Percentiles rank a stretch among this genome's conserved stretches.
These are phyloP conservation scores for Crenuchus spilurus DNA, from an alignment of 2,797 vertebrate species.

Conservation along the genomic window DNA sequence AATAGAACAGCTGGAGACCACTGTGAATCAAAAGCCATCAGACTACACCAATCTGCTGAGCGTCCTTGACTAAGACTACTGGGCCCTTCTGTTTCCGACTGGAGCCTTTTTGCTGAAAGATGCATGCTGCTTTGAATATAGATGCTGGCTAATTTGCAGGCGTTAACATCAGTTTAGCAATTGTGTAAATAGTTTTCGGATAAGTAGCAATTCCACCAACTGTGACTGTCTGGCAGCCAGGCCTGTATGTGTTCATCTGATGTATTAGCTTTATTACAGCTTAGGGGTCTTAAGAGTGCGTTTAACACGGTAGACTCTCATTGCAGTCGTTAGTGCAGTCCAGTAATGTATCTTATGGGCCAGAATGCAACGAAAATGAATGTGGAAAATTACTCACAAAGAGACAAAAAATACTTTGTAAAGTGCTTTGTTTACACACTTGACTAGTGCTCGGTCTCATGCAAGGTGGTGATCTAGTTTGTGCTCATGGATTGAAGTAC, in stretches of 20 bases:
- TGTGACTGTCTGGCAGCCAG: neutral
- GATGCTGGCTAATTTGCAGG: neutral
- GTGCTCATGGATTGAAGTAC: too few relatives aligned
- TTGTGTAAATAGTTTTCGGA: neutral
- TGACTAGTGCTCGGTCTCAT: too few relatives aligned
- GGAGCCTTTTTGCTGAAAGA: conserved; percentile 8
- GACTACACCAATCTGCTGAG: conserved; percentile 7
- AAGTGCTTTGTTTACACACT: too few relatives aligned
- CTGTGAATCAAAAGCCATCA: conserved; percentile 39
- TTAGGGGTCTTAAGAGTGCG: neutral
- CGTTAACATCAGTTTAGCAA: neutral
- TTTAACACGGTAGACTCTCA: neutral
- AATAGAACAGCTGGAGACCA: conserved; percentile 38
- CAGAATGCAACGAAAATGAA: too few relatives aligned
- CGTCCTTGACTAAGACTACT: conserved; percentile 25
- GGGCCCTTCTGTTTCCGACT: conserved; percentile 23
- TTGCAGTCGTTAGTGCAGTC: neutral
- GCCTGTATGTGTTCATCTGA: neutral
- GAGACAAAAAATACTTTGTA: too few relatives aligned
- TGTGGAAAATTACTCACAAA: too few relatives aligned
- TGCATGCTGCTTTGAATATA: conserved; percentile 28
- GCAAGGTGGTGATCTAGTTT: too few relatives aligned
- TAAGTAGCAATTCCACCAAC: neutral
- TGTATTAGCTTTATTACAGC: neutral
- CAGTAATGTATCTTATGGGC: neutral